Evolutionary conservation across 2,888 invertebrate genomes (phyloP), one percentile per base, ranked within the genome.

Genomic region (Polyommatus icarus): DNA sequence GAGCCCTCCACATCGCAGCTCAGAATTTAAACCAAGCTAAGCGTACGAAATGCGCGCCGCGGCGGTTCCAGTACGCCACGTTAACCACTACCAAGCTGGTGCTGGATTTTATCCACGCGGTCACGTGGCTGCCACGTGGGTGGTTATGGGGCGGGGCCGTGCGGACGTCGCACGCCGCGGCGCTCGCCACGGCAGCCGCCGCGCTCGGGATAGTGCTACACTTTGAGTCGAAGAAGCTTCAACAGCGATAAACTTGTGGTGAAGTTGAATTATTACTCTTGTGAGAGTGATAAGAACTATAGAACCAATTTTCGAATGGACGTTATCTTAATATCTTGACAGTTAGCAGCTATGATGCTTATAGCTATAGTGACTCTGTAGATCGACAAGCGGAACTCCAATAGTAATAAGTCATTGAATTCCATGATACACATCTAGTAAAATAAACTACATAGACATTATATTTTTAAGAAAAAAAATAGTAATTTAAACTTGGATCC

Each of bases 91-190:
- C 89, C 67, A 94, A 94, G 85, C 82, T 91, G 5, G 77, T 90
- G 0, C 87, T 97, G 79, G 97, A 98, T 87, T 95, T 98, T 78
- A 90, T 96, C 0, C 97, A 98, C 88, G 97, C 97, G 0, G 95
- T 97, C 4, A 97, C 96, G 90, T 97, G 97, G 88, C 88, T 98
- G 80, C 98, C 98, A 0, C 89, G 91, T 18, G 97, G 98, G 71
- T 96, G 96, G 88, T 90, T 98, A 76, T 98, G 98, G 98, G 96
- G 97, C 29, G 96, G 96, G 0, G 95, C 95, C 83, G 89, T 98
- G 29, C 83, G 81, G 20, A 84, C 87, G 0, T 82, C 84, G 36
- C 87, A 87, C 6, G 88, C 88, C 0, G 87, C 91, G 32, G 88
- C 83, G 0, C 81, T 89, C 1, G 93, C 92, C 15, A 89, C 90